Conservation (phyloP, 2,888 invertebrate genomes). For the Tortrix viridana region DNA sequence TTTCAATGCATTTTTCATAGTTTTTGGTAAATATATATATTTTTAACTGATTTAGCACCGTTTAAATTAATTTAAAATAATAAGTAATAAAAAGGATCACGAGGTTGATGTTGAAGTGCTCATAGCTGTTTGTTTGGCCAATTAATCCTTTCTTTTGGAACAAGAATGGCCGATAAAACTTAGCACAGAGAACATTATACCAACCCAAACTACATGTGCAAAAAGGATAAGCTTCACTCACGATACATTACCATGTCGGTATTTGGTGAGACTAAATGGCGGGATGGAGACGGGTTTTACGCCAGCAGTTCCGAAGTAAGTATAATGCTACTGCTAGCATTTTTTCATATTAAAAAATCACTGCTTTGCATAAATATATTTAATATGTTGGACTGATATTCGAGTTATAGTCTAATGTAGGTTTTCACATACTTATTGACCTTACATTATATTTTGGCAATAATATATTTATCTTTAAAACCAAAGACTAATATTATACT, state of each 20-base stretch:
- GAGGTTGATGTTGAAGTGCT: constrained; percentile 2
- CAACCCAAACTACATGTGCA: not conserved
- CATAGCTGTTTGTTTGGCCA: not conserved
- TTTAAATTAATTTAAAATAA: constrained; percentile 19
- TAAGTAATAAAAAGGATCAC: constrained; percentile 4
- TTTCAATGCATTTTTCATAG: constrained; percentile 26
- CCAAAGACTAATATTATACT: constrained; percentile 73
- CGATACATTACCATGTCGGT: not conserved
- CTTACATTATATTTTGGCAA: constrained; percentile 61
- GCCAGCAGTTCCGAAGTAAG: constrained; percentile 52
- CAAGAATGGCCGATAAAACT: constrained; percentile 5
- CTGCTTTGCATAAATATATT: constrained; percentile 46
- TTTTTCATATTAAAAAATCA: constrained; percentile 42
- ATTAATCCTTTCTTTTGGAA: not conserved
- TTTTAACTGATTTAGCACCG: constrained; percentile 35
- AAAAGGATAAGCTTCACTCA: not conserved
- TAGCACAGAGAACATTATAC: not conserved
- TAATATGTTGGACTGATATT: constrained; percentile 67
- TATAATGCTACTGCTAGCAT: constrained; percentile 51
- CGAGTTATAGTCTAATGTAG: constrained; percentile 63
- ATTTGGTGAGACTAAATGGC: constrained; percentile 21
- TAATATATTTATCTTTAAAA: constrained; percentile 62
- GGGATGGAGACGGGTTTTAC: constrained; percentile 20
- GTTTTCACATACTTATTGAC: constrained; percentile 72
- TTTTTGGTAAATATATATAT: constrained; percentile 9